A percentile compares a stretch with the other conserved stretches of the same genome.
These are phyloP conservation scores for Amphimallon solstitiale DNA, from an alignment of 2,888 invertebrate genomes.

Conservation along the genomic window DNA sequence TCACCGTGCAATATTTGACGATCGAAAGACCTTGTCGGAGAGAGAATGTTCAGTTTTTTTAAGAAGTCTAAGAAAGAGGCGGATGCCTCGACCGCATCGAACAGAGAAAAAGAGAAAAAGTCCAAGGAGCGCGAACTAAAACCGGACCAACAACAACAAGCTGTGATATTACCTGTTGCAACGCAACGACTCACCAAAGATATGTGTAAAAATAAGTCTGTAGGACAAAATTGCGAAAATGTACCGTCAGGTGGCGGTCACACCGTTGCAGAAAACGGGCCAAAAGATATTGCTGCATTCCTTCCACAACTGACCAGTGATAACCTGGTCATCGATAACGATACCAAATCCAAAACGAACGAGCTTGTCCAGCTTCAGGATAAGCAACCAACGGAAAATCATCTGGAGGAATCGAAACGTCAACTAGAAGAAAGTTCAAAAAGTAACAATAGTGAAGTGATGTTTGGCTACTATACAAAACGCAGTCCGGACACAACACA, in stretches of 20 bases:
- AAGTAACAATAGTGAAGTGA: slow-evolving; percentile 41
- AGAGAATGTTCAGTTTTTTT: slow-evolving; percentile 58
- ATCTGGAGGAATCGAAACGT: background rate
- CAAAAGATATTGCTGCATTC: slow-evolving; percentile 51
- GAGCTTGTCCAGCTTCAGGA: slow-evolving; percentile 1
- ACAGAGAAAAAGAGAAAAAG: slow-evolving; percentile 37
- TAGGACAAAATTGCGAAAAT: slow-evolving; percentile 51
- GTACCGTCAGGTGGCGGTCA: slow-evolving; percentile 50
- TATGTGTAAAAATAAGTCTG: slow-evolving; percentile 58
- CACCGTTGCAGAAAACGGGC: slow-evolving; percentile 50
- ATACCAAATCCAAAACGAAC: slow-evolving; percentile 36
- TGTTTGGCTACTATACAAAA: slow-evolving; percentile 20
- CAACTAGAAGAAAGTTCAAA: slow-evolving; percentile 9
- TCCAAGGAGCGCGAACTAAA: slow-evolving; percentile 43
- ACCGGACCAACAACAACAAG: slow-evolving; percentile 19
- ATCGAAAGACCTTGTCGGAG: background rate
- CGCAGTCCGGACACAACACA: slow-evolving; percentile 28
- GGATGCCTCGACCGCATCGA: slow-evolving; percentile 39
- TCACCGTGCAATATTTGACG: background rate
- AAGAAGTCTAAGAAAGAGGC: slow-evolving; percentile 56
- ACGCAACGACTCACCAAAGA: slow-evolving; percentile 47
- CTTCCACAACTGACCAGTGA: slow-evolving; percentile 48
- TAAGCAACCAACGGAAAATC: background rate
- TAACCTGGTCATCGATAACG: slow-evolving; percentile 41
- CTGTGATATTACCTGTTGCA: slow-evolving; percentile 2